These are phyloP conservation scores for Pelvicachromis taeniatus DNA, from an alignment of 2,113 vertebrate species.

Conservation along the genomic window DNA sequence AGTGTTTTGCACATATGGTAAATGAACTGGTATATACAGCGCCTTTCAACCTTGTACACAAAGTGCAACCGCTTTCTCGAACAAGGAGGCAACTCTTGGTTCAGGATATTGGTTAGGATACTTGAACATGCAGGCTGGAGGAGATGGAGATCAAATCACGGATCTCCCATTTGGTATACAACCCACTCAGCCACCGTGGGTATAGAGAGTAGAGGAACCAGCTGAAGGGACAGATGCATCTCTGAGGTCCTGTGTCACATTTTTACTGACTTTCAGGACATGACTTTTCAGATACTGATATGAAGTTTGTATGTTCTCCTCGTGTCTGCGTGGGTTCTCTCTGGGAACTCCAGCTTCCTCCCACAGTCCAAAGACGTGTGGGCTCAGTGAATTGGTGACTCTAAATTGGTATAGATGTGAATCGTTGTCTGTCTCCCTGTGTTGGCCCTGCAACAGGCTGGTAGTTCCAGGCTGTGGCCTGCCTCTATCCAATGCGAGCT, in stretches of 20 bases:
- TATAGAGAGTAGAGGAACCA: too few species aligned
- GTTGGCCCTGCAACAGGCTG: not conserved
- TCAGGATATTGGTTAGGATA: accelerated
- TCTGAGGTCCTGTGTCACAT: too few species aligned
- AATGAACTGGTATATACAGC: not conserved
- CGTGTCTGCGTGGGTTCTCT: too few species aligned
- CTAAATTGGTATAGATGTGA: not conserved
- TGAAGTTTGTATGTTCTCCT: too few species aligned
- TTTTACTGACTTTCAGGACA: too few species aligned
- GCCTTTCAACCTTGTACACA: not conserved
- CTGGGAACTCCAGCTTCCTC: too few species aligned
- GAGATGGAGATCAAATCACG: not conserved
- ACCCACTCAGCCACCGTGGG: not conserved
- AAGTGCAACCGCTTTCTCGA: accelerated
- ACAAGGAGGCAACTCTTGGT: not conserved
- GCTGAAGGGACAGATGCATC: too few species aligned
- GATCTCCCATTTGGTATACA: not conserved
- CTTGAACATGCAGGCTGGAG: not conserved
- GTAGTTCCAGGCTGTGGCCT: not conserved
- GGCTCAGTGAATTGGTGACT: too few species aligned
- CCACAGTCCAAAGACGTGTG: too few species aligned
- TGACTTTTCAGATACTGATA: too few species aligned
- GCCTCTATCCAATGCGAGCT: not conserved
- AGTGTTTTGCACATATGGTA: accelerated
- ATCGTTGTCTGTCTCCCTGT: not conserved